phyloP scores from a whole-genome alignment of 2,113 vertebrate genomes.

The Rhadina sibilatrix region DNA sequence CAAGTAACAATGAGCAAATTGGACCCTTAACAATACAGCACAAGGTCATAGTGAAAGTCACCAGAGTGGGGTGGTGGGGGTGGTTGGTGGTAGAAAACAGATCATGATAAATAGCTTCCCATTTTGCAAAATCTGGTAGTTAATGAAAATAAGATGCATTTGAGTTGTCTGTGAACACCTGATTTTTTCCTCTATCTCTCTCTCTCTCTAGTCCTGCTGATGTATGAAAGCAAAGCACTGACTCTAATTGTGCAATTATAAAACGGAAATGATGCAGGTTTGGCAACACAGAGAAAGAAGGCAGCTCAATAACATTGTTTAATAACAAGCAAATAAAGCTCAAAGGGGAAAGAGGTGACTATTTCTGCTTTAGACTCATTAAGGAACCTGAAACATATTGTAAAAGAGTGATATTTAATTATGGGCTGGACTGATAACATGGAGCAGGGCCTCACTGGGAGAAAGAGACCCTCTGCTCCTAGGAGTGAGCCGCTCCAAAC shows the following conservation, averaged over 20 bases:
- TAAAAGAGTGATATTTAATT: constrained; percentile 87
- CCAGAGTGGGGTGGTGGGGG: constrained; percentile 76
- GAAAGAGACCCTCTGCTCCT: constrained; percentile 80
- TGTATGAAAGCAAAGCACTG: constrained; percentile 92
- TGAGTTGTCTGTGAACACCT: constrained; percentile 75
- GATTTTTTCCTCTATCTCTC: constrained; percentile 62
- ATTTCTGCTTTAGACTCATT: constrained; percentile 86
- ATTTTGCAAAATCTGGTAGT: constrained; percentile 93
- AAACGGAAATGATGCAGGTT: constrained; percentile 91
- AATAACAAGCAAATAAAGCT: constrained; percentile 87
- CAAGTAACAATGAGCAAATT: constrained; percentile 92
- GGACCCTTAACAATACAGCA: constrained; percentile 80
- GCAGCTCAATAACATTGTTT: constrained; percentile 85
- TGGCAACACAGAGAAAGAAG: constrained; percentile 82
- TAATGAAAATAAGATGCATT: constrained; percentile 89
- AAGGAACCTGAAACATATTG: constrained; percentile 83
- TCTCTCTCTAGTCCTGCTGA: constrained; percentile 81
- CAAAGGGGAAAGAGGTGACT: constrained; percentile 81
- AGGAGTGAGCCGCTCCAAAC: constrained; percentile 78
- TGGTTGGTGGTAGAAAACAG: constrained; percentile 89
- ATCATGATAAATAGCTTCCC: constrained; percentile 96
- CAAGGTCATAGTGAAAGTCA: constrained; percentile 96
- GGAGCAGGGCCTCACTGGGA: constrained; percentile 80
- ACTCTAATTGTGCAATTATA: constrained; percentile 99
- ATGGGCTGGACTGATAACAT: constrained; percentile 83